phyloP scores from a whole-genome alignment of 2,888 invertebrate species.

The Alentia gelatinosa region DNA sequence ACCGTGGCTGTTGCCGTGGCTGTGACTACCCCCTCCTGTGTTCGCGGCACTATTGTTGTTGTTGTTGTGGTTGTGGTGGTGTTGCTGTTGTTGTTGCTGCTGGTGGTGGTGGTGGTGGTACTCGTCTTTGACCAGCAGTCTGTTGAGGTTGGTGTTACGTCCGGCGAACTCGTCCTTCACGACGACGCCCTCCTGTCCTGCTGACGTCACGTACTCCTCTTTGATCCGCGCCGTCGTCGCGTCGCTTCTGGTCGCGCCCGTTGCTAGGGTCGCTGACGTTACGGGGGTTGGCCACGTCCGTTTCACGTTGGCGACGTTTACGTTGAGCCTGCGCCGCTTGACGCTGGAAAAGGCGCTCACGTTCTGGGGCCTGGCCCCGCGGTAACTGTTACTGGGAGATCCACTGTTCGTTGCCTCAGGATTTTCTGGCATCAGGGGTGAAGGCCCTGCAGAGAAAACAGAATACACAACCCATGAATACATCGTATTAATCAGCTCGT shows the following conservation, averaged over 20 bases:
- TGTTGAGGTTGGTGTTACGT: not conserved
- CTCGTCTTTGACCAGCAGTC: constrained; percentile 6
- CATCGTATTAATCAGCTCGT: not conserved
- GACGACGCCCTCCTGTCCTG: not conserved
- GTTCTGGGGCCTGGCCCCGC: no score
- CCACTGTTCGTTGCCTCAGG: not conserved
- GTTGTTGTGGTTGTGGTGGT: not conserved
- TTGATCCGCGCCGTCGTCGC: constrained; percentile 39
- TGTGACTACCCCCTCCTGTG: not conserved
- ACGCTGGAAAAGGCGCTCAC: constrained; percentile 27
- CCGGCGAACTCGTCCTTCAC: not conserved
- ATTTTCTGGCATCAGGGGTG: constrained; percentile 47
- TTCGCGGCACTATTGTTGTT: not conserved
- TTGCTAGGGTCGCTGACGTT: not conserved
- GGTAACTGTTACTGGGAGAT: not conserved
- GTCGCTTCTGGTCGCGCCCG: not conserved
- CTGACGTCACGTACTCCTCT: constrained; percentile 23
- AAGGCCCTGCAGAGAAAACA: not conserved
- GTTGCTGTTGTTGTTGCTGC: constrained; percentile 6
- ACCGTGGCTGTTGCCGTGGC: not conserved
- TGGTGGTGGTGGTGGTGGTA: not conserved
- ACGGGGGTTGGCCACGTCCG: not conserved
- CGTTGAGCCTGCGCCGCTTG: not conserved
- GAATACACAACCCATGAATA: not conserved
- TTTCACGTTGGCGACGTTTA: not conserved